Percentiles rank a stretch among this genome's conserved stretches.
These are phyloP conservation scores for Gambusia yucatana DNA, from an alignment of 2,797 vertebrate genomes.

Conservation along the genomic window DNA sequence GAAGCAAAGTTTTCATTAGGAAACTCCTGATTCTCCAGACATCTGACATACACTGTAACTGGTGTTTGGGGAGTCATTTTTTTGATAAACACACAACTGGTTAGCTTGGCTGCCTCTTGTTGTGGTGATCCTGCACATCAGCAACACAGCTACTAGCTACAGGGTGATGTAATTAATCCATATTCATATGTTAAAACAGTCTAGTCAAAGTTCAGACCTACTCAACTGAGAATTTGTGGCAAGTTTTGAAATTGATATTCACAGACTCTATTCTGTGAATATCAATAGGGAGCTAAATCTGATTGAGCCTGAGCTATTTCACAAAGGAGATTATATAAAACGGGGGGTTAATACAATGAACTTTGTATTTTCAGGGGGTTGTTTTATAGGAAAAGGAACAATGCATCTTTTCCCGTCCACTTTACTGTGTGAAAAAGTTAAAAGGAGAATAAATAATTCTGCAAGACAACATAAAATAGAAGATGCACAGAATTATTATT, in stretches of 20 bases:
- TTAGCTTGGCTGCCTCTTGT: not conserved
- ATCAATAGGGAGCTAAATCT: not conserved
- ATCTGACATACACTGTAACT: constrained; percentile 19
- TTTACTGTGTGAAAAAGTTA: not conserved
- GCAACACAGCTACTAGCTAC: not conserved
- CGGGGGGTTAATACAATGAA: not conserved
- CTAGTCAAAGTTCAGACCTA: not conserved
- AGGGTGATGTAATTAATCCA: not conserved
- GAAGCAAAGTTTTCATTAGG: not conserved
- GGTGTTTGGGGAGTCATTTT: constrained; percentile 48
- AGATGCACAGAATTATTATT: not conserved
- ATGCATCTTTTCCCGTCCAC: not conserved
- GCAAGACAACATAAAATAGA: not conserved
- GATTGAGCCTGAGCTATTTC: not conserved
- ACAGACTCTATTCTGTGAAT: not conserved
- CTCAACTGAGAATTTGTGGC: not conserved
- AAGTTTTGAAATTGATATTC: not conserved
- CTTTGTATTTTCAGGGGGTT: not conserved
- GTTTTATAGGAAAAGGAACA: not conserved
- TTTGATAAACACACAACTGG: constrained; percentile 41
- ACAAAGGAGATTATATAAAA: not conserved
- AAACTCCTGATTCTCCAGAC: constrained; percentile 36
- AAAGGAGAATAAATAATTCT: not conserved
- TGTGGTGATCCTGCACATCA: not conserved
- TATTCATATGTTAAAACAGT: not conserved